These are phyloP conservation scores for Strix aluco DNA, from an alignment of 2,113 vertebrate species.

Conservation along the genomic window DNA sequence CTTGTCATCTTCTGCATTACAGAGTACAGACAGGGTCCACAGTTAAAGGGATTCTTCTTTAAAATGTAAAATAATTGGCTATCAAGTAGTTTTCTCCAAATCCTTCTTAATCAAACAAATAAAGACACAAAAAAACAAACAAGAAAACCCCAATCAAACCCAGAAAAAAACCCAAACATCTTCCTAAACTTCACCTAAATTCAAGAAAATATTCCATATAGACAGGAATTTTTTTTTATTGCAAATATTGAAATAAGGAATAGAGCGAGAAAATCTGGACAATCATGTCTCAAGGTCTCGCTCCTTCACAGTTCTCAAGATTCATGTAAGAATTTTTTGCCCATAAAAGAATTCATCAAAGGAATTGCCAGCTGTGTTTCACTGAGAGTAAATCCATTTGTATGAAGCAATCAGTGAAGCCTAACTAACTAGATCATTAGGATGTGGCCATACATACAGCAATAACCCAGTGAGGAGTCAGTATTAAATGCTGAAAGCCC, in stretches of 20 bases:
- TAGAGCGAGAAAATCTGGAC: neutral
- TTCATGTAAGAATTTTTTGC: neutral
- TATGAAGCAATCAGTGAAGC: neutral
- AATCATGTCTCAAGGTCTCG: neutral
- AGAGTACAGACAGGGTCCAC: neutral
- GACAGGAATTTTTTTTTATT: neutral
- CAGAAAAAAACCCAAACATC: neutral
- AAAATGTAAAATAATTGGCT: constrained; percentile 15
- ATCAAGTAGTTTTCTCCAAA: constrained; percentile 25
- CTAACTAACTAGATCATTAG: neutral
- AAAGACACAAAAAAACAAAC: neutral
- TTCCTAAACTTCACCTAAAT: constrained; percentile 25
- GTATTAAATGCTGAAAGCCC: neutral
- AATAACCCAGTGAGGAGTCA: neutral
- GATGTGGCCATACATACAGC: neutral
- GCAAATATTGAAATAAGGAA: neutral
- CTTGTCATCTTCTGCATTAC: neutral
- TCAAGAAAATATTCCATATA: neutral
- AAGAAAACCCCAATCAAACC: neutral
- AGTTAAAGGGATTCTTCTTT: neutral
- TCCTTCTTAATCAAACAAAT: neutral
- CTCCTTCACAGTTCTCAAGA: neutral
- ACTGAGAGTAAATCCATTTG: neutral
- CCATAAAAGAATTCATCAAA: neutral
- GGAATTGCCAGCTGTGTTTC: neutral